These are phyloP conservation scores for Eudemis profundana DNA, from an alignment of 2,888 invertebrate species.

Conservation along the genomic window DNA sequence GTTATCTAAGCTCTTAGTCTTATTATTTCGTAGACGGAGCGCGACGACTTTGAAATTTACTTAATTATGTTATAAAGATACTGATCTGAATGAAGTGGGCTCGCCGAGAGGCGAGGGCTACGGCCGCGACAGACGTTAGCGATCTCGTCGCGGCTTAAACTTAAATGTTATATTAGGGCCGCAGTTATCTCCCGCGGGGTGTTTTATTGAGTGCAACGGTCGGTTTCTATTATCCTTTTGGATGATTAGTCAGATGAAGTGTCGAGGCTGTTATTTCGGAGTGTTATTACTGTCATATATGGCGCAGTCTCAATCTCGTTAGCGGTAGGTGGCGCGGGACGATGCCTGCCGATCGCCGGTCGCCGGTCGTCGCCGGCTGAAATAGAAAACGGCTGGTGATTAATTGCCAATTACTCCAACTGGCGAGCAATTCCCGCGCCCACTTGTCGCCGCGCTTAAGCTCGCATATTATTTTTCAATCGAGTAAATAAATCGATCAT, in stretches of 20 bases:
- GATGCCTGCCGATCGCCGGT: slow-evolving; percentile 39
- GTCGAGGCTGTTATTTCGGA: slow-evolving; percentile 48
- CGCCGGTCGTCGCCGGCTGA: slow-evolving; percentile 63
- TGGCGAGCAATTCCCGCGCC: slow-evolving; percentile 76
- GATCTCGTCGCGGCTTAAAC: slow-evolving; percentile 54
- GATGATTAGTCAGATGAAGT: slow-evolving; percentile 45
- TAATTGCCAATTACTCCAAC: slow-evolving; percentile 83
- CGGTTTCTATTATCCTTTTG: slow-evolving; percentile 17
- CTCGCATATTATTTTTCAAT: slow-evolving; percentile 68
- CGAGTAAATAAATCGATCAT: slow-evolving; percentile 62
- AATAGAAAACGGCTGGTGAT: slow-evolving; percentile 83
- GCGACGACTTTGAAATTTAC: slow-evolving; percentile 73
- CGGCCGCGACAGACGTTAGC: slow-evolving; percentile 59
- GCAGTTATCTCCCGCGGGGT: slow-evolving; percentile 38
- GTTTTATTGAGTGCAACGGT: slow-evolving; percentile 39
- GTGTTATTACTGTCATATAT: slow-evolving; percentile 56
- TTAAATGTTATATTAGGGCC: slow-evolving; percentile 48
- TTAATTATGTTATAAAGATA: slow-evolving; percentile 78
- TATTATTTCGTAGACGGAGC: slow-evolving; percentile 70
- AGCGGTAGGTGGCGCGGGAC: slow-evolving; percentile 52
- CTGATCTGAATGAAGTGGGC: slow-evolving; percentile 68
- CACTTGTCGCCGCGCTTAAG: slow-evolving; percentile 73
- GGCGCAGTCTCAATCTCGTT: slow-evolving; percentile 72
- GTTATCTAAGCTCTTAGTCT: slow-evolving; percentile 69
- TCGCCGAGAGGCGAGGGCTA: slow-evolving; percentile 51